Evolutionary conservation across 2,113 vertebrate genomes (phyloP).

Genomic region (Nothobranchius furzeri): DNA sequence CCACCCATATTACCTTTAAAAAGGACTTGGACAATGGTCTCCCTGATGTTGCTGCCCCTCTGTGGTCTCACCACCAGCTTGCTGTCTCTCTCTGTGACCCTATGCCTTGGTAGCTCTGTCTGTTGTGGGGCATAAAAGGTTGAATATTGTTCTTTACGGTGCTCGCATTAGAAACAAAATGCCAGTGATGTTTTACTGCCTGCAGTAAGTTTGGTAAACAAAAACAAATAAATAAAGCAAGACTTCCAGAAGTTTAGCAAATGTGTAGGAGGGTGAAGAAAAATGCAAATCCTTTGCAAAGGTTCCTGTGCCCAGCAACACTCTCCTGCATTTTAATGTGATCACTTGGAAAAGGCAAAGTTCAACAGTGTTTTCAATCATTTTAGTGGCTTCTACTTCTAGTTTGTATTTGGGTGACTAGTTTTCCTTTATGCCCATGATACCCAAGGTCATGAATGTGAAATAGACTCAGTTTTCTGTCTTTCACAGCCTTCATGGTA

Average conservation of each 20-base stretch:
- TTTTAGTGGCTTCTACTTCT: neutral
- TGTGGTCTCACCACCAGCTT: conserved; percentile 12
- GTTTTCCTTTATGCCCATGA: too few species aligned
- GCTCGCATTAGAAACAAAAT: too few species aligned
- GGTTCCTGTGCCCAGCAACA: neutral
- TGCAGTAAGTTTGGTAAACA: neutral
- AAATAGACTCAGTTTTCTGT: too few species aligned
- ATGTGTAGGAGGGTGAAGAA: conserved; percentile 8
- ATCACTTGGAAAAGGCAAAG: neutral
- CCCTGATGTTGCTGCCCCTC: neutral
- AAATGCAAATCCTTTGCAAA: conserved; percentile 1
- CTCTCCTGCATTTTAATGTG: neutral
- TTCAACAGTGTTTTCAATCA: conserved; percentile 25
- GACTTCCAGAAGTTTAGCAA: neutral
- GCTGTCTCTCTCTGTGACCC: conserved; percentile 19
- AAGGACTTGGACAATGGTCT: neutral
- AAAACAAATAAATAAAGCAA: neutral
- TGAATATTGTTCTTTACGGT: conserved; percentile 30
- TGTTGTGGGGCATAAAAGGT: conserved; percentile 49
- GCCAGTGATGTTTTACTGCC: neutral
- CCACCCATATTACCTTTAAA: neutral
- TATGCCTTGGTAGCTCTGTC: conserved; percentile 12
- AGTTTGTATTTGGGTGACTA: too few species aligned
- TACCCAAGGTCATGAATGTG: too few species aligned
- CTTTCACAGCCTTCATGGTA: too few species aligned